Evolutionary conservation across 2,797 vertebrate genomes (phyloP).

Genomic region (Petrocephalus schoutedeni): DNA sequence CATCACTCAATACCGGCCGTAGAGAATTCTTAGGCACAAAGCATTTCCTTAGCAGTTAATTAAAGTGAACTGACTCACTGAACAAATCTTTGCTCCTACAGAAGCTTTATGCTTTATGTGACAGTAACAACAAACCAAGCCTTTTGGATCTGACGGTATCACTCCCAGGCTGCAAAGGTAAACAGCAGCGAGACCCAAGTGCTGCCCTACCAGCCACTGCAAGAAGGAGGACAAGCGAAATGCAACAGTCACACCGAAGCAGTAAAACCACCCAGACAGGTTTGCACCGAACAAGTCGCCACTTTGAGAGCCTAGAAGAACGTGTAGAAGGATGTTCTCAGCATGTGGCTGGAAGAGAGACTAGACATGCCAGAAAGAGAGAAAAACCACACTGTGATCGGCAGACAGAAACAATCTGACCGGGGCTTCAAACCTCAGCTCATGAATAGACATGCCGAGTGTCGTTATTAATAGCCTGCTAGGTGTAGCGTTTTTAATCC

Average conservation of each 20-base stretch:
- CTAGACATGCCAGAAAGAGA: neutral
- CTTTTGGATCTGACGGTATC: neutral
- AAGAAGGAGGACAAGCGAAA: neutral
- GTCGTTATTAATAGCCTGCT: neutral
- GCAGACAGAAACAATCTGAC: neutral
- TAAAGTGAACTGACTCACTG: neutral
- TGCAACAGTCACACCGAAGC: neutral
- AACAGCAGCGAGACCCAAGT: neutral
- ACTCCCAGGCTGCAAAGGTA: neutral
- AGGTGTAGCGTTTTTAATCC: neutral
- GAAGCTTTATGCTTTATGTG: neutral
- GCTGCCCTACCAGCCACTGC: neutral
- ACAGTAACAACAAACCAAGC: neutral
- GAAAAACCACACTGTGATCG: neutral
- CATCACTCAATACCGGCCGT: neutral
- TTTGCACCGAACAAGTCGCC: neutral
- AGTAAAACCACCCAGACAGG: neutral
- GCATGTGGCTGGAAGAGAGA: neutral
- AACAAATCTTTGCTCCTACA: neutral
- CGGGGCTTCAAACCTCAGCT: neutral
- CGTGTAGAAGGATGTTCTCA: neutral
- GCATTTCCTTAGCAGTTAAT: neutral
- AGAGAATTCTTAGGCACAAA: neutral
- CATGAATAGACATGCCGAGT: neutral
- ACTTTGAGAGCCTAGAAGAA: neutral